Evolutionary conservation across 1,140 invertebrate species (phyloP).

Genomic region (Coelopa frigida): DNA sequence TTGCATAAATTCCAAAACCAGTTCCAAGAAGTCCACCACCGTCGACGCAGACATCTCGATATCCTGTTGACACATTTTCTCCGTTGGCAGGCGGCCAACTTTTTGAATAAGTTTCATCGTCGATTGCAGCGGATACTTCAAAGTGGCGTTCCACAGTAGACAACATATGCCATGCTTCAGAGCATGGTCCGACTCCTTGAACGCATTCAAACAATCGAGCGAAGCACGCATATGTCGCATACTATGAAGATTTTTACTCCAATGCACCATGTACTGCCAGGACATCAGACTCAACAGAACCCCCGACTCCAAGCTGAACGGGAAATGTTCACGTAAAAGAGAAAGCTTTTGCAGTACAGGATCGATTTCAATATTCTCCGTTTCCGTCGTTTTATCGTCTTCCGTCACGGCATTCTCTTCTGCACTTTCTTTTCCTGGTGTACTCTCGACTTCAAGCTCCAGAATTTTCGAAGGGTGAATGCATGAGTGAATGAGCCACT

Average conservation of each 20-base stretch:
- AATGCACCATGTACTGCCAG: conserved; percentile 82
- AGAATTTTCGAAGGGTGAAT: conserved; percentile 52
- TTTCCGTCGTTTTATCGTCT: conserved; percentile 3
- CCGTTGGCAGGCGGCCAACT: conserved; percentile 79
- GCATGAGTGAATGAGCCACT: conserved; percentile 67
- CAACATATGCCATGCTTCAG: conserved; percentile 69
- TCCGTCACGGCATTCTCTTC: conserved; percentile 16
- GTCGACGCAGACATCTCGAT: conserved; percentile 64
- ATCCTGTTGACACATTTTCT: conserved; percentile 67
- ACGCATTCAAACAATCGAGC: conserved; percentile 50
- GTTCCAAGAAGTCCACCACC: conserved; percentile 61
- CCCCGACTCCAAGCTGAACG: conserved; percentile 72
- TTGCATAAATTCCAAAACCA: conserved; percentile 64
- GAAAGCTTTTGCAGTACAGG: conserved; percentile 53
- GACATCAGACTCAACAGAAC: conserved; percentile 75
- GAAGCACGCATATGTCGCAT: conserved; percentile 58
- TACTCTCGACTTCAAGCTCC: conserved; percentile 24
- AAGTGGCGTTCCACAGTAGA: conserved; percentile 80
- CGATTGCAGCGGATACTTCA: conserved; percentile 67
- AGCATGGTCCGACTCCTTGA: conserved; percentile 50
- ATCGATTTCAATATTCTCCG: conserved; percentile 10
- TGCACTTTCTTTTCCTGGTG: conserved; percentile 17
- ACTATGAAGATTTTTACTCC: conserved; percentile 70
- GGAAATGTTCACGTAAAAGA: conserved; percentile 67
- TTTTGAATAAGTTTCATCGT: conserved; percentile 77